These are phyloP conservation scores for Otolemur garnettii DNA, from an alignment of 2,113 vertebrate species.

Conservation along the genomic window DNA sequence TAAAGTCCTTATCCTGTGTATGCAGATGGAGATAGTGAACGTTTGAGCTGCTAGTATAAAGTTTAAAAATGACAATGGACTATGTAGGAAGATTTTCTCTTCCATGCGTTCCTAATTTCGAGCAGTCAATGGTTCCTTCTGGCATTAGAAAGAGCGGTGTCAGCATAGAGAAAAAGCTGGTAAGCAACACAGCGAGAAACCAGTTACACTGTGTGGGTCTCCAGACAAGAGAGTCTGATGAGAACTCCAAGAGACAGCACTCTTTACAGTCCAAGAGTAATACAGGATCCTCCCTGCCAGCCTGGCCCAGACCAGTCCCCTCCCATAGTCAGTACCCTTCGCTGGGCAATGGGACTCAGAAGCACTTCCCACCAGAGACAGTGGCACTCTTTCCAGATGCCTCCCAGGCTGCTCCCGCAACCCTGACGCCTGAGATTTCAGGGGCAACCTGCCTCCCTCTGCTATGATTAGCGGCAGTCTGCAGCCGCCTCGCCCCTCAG, in stretches of 20 bases:
- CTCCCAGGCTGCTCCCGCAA: neutral
- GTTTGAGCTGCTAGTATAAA: neutral
- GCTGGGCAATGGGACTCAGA: neutral
- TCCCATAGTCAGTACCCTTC: neutral
- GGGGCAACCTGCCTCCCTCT: neutral
- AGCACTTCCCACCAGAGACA: neutral
- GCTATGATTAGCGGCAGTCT: neutral
- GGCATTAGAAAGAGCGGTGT: conserved; percentile 74
- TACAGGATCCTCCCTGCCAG: neutral
- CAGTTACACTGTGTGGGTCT: conserved; percentile 43
- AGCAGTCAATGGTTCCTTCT: conserved; percentile 64
- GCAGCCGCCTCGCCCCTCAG: neutral
- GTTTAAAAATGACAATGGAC: neutral
- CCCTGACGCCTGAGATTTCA: neutral
- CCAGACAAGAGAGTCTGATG: neutral
- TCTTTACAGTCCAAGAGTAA: neutral
- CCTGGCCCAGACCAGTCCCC: neutral
- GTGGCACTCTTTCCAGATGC: neutral
- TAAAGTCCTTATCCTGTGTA: neutral
- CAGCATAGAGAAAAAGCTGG: conserved; percentile 81
- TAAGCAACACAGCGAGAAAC: conserved; percentile 71
- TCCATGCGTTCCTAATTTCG: conserved; percentile 13
- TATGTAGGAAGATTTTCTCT: neutral
- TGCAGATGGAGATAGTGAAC: neutral
- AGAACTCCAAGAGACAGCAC: neutral